These are phyloP conservation scores for Lochmaea capreae DNA, from an alignment of 2,888 invertebrate genomes.

Conservation along the genomic window DNA sequence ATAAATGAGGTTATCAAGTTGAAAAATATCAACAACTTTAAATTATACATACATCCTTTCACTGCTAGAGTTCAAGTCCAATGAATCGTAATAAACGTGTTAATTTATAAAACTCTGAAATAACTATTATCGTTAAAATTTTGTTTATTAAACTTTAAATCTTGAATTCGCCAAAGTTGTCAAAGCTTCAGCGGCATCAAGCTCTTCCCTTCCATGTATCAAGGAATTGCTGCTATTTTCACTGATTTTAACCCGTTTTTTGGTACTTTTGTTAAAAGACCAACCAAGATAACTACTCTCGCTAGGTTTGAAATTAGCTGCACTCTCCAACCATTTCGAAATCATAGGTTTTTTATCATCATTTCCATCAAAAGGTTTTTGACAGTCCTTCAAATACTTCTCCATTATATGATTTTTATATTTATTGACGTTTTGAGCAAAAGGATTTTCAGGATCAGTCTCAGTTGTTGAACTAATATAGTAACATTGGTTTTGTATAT, in stretches of 20 bases:
- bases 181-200: slow-evolving; percentile 81
- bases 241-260: slow-evolving; percentile 54
- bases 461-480: slow-evolving; percentile 65
- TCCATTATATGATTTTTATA: slow-evolving; percentile 73
- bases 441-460: slow-evolving; percentile 58
- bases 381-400: slow-evolving; percentile 69
- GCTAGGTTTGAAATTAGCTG: slow-evolving; percentile 78
- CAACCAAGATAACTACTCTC: slow-evolving; percentile 79
- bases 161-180: slow-evolving; percentile 72
- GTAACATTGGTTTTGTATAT: slow-evolving; percentile 61
- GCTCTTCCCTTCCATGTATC: slow-evolving; percentile 75
- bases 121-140: neutral
- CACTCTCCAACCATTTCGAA: slow-evolving; percentile 82
- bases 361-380: slow-evolving; percentile 54
- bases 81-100: no score
- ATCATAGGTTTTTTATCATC: slow-evolving; percentile 68
- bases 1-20: no score
- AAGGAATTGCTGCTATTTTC: slow-evolving; percentile 40
- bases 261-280: slow-evolving; percentile 62
- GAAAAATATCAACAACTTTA: no score
- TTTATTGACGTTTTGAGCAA: slow-evolving; percentile 63
- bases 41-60: no score
- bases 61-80: no score
- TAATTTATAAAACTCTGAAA: neutral
- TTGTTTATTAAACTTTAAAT: slow-evolving; percentile 27